phyloP scores from a whole-genome alignment of 2,113 vertebrate genomes.

The Charadrius vociferus region DNA sequence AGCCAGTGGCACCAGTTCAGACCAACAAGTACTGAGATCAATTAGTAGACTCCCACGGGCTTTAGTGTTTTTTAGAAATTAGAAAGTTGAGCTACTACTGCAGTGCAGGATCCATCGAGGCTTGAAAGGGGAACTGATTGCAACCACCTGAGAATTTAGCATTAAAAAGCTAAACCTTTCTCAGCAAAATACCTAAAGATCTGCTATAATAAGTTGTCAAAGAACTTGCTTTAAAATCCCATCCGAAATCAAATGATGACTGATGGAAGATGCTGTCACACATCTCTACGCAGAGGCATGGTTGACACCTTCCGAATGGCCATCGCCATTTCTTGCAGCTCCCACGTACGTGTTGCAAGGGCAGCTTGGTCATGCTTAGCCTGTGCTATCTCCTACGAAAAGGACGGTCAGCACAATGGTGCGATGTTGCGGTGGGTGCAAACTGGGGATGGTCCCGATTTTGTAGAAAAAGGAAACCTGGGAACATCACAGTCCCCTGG shows the following conservation, averaged over 20 bases:
- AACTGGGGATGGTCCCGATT: not conserved
- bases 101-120: not conserved
- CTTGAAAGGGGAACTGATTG: not conserved
- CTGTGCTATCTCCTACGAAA: not conserved
- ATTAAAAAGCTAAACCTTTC: conserved; percentile 11
- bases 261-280: not conserved
- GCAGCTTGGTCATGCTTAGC: not conserved
- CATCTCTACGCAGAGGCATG: not conserved
- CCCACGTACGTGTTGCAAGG: not conserved
- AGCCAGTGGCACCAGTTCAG: not conserved
- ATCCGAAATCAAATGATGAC: not conserved
- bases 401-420: accelerated
- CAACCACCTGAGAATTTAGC: not conserved
- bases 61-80: not conserved
- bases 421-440: not conserved
- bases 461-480: not conserved
- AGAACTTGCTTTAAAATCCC: not conserved
- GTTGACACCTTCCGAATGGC: not conserved
- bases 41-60: not conserved
- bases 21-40: not conserved
- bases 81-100: not conserved
- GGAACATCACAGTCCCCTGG: accelerated
- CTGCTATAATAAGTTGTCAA: not conserved
- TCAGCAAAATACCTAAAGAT: not conserved
- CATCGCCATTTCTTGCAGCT: not conserved